Base-by-base conservation (phyloP, 2,797 vertebrate genomes). In the Chaenodraco wilsoni region DNA sequence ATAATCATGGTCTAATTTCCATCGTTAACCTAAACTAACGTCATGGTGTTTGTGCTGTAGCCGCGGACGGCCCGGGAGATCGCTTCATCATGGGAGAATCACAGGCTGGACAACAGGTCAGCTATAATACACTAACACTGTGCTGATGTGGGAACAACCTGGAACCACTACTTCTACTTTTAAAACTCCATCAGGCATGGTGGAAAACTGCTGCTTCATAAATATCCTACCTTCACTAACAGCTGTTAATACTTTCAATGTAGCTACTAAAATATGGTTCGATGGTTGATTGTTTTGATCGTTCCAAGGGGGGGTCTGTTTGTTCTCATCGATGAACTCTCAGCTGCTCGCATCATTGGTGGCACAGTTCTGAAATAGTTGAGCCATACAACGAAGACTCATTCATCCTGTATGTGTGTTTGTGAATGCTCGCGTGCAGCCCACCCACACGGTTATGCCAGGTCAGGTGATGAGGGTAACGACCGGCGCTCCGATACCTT, bases 381-480 rank as follows among this genome's bases (percentile, higher is more conserved):
- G 19, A 57, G 45, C 31, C 52, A 16, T 31, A 27, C 13, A 37
- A 33, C 27, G 15, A 69, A 43, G 19, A 44, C 23, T 37, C 8
- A 37, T 37, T 37, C 9, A 37, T 37, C 33, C 27, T 27, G 17
- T 49, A 7, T 49, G 3, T 19, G 9, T 49, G 48, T 10, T 17
- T 49, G n/a, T 21, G n/a, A 17, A 60, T 86, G 21, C 82, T 41
- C 69, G 19, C 44, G 3, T 89, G 51, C 86, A 99, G 98, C 98
- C 98, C 50, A 98, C 96, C 84, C 97, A 98, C 82, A 99, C 98
- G 54, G 97, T 99, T 86, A 99, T 99, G 98, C 98, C 98, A 31
- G 98, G 98, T 77, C 98, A 99, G 91, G 98, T 99, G 89, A 99
- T 99, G 98, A 94, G 98, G 33, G 98, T 99, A 86, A 99, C 98